Conservation (phyloP, 1,140 invertebrate species). For the Hestina assimilis region DNA sequence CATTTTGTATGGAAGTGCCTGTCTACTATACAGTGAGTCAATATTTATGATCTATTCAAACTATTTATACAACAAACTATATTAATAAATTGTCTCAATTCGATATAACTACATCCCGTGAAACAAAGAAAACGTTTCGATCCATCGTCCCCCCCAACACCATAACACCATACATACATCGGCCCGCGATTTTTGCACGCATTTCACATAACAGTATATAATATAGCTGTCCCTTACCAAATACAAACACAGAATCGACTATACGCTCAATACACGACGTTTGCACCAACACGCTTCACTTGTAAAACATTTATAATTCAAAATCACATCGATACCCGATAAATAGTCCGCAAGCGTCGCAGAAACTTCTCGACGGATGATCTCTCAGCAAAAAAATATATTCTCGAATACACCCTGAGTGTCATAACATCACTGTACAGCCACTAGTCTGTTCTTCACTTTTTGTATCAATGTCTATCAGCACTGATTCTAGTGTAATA, state of each 20-base stretch:
- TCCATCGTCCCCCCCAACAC: conserved; percentile 16
- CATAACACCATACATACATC: conserved; percentile 31
- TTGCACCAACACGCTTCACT: conserved; percentile 48
- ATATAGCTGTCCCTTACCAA: conserved; percentile 65
- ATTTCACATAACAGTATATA: conserved; percentile 55
- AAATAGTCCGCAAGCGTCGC: conserved; percentile 4
- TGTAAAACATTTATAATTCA: conserved; percentile 3
- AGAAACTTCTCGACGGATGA: neutral
- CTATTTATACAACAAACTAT: no score
- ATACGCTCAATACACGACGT: conserved; percentile 50
- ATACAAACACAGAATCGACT: conserved; percentile 66
- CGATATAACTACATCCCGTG: no score
- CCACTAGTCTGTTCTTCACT: no score
- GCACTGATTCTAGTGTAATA: no score
- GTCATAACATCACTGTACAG: conserved; percentile 12
- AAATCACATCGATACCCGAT: neutral
- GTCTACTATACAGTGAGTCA: no score
- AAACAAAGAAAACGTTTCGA: neutral
- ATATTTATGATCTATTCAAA: no score
- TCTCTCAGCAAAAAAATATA: conserved; percentile 5
- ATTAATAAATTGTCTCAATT: no score
- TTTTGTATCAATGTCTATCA: no score
- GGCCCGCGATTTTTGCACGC: conserved; percentile 44
- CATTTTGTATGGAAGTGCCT: no score
- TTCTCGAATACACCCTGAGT: conserved; percentile 10